Evolutionary conservation across 1,140 invertebrate species (phyloP).

Genomic region (Meloidogyne chitwoodi): DNA sequence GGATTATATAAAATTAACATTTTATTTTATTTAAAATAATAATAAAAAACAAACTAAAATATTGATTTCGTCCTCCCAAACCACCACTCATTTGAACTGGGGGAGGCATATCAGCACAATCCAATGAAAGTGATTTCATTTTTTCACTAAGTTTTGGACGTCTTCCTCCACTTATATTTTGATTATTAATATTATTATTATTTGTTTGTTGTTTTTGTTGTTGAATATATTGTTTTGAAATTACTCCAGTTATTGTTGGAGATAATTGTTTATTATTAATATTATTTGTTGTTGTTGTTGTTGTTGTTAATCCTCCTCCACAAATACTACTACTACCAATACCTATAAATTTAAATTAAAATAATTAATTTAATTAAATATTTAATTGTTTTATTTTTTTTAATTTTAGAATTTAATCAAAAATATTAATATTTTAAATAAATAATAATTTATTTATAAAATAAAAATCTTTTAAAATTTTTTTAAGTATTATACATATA

Average conservation of each 20-base stretch:
- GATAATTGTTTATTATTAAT: background rate
- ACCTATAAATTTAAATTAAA: background rate
- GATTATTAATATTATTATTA: background rate
- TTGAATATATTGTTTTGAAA: background rate
- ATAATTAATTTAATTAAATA: background rate
- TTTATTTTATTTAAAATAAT: background rate
- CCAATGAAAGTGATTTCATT: constrained; percentile 59
- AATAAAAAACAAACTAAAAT: constrained; percentile 15
- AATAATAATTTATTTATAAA: too few relatives aligned
- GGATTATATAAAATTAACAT: too few relatives aligned
- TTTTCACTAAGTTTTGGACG: constrained; percentile 58
- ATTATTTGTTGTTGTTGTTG: background rate
- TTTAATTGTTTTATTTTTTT: background rate
- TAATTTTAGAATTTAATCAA: too few relatives aligned
- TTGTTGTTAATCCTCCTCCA: background rate
- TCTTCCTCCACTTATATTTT: constrained; percentile 28
- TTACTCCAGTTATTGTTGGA: background rate
- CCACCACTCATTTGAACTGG: constrained; percentile 32
- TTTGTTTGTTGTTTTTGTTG: constrained; percentile 9
- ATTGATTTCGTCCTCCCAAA: constrained; percentile 8
- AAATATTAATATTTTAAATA: too few relatives aligned
- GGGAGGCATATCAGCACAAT: constrained; percentile 59
- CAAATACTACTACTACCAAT: background rate
- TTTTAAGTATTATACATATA: too few relatives aligned
- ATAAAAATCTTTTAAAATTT: too few relatives aligned